phyloP scores from a whole-genome alignment of 2,113 vertebrate genomes.

The Urocolius indicus region DNA sequence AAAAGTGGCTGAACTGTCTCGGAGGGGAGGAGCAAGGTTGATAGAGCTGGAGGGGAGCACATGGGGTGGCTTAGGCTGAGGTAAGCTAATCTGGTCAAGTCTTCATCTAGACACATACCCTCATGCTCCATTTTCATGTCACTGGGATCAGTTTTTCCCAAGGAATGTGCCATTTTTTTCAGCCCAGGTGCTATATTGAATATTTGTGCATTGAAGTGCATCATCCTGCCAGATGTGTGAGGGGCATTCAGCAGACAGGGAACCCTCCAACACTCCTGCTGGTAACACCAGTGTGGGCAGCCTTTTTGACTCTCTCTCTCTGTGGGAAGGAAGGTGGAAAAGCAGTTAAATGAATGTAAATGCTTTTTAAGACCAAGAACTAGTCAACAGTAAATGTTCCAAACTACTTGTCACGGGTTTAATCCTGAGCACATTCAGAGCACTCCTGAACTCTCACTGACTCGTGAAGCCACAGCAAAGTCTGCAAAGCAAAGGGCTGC shows the following conservation, averaged over 20 bases:
- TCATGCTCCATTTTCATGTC: background rate
- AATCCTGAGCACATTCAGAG: background rate
- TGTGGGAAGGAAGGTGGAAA: background rate
- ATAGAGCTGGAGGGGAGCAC: background rate
- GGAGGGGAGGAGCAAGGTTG: background rate
- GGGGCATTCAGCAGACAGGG: background rate
- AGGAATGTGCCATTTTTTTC: background rate
- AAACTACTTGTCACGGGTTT: background rate
- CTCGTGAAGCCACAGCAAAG: background rate
- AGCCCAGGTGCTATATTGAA: background rate
- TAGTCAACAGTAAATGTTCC: background rate
- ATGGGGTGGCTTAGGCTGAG: background rate
- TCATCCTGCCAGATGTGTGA: too few relatives aligned
- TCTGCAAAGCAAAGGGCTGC: constrained; percentile 9
- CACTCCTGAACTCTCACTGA: constrained; percentile 9
- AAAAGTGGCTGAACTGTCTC: background rate
- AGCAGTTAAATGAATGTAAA: background rate
- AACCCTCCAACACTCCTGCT: background rate
- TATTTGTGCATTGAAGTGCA: background rate
- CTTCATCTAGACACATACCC: background rate
- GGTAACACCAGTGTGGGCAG: background rate
- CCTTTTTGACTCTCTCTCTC: background rate
- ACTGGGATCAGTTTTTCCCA: background rate
- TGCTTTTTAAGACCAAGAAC: background rate
- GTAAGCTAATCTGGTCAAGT: background rate